phyloP scores from a whole-genome alignment of 2,888 invertebrate genomes.

The Tryphoninae sp. region DNA sequence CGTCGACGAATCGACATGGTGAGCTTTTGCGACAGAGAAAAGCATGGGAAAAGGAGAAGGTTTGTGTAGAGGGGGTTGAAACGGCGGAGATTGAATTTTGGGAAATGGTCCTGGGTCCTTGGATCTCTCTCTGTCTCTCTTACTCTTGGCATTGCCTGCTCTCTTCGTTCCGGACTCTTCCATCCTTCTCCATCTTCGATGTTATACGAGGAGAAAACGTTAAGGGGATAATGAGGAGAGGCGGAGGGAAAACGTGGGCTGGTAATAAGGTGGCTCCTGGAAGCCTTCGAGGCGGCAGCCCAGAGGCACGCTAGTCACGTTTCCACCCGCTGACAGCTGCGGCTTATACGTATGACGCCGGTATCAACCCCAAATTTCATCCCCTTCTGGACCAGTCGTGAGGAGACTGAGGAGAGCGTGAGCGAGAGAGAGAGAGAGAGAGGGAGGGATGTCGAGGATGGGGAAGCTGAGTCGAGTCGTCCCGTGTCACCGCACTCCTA shows the following conservation, averaged over 20 bases:
- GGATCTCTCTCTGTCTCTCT: constrained; percentile 16
- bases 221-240: constrained; percentile 79
- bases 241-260: constrained; percentile 74
- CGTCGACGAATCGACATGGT: constrained; percentile 63
- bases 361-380: constrained; percentile 80
- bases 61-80: constrained; percentile 21
- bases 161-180: constrained; percentile 59
- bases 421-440: constrained; percentile 3
- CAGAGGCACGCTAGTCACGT: constrained; percentile 80
- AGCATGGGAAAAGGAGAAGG: constrained; percentile 32
- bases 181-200: constrained; percentile 49
- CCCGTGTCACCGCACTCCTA: constrained; percentile 77
- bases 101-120: constrained; percentile 68
- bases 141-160: constrained; percentile 13
- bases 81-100: constrained; percentile 76
- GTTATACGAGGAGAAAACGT: constrained; percentile 72
- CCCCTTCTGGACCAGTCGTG: constrained; percentile 66
- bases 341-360: constrained; percentile 81
- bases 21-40: constrained; percentile 59
- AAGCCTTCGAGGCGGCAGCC: constrained; percentile 64
- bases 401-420: constrained; percentile 63
- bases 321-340: constrained; percentile 80
- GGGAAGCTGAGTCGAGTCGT: constrained; percentile 59
- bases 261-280: constrained; percentile 79
- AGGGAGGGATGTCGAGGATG: constrained; percentile 34